Percentiles rank a stretch among this genome's conserved stretches.
Evolutionary conservation across 64 coral and sea anemone species (phyloP).

Genomic region (Montipora foliosa): DNA sequence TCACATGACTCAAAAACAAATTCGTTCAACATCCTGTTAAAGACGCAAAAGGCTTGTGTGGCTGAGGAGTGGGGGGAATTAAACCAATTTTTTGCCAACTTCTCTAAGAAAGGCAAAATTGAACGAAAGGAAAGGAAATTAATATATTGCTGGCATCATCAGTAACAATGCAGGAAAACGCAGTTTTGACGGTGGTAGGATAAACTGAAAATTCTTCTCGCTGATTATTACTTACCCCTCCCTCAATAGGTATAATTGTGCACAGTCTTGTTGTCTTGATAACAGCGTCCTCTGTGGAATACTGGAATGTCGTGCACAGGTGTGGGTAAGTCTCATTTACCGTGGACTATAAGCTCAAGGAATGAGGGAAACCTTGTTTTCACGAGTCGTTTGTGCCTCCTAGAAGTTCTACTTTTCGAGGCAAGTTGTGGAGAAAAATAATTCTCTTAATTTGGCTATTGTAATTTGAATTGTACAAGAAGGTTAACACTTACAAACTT

Average conservation of each 20-base stretch:
- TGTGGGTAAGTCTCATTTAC: too few species aligned
- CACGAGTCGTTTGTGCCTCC: too few species aligned
- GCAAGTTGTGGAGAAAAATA: not conserved
- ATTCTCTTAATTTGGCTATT: too few species aligned
- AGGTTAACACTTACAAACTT: too few species aligned
- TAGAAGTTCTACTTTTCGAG: not conserved
- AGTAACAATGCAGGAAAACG: too few species aligned
- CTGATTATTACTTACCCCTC: not conserved
- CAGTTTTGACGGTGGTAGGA: too few species aligned
- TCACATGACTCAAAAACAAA: not conserved
- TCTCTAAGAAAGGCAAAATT: not conserved
- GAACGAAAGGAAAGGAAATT: not conserved
- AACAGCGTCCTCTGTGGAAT: not conserved
- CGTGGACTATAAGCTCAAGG: too few species aligned
- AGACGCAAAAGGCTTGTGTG: not conserved
- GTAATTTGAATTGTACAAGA: too few species aligned
- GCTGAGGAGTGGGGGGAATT: not conserved
- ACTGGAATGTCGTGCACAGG: not conserved
- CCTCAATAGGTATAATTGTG: not conserved
- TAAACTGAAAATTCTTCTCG: not conserved
- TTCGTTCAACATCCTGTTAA: not conserved
- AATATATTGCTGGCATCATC: too few species aligned
- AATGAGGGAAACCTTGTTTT: too few species aligned
- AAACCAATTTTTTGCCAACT: not conserved
- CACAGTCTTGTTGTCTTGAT: conserved; percentile 28